phyloP scores from a whole-genome alignment of 37 sponge, comb jelly and placozoan species.

The Halichondria panicea region DNA sequence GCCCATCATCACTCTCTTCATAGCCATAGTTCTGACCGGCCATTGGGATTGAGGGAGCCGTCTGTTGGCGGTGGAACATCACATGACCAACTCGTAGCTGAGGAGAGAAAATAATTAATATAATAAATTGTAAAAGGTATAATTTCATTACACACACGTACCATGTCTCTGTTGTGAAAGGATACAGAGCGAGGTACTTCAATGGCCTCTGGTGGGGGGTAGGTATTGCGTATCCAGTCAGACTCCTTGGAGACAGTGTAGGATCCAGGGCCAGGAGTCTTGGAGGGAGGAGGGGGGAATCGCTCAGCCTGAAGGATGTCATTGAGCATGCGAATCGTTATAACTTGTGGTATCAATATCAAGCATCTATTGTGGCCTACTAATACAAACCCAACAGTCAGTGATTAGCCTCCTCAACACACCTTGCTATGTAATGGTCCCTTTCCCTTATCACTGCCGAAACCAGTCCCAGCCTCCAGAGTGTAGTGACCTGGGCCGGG shows the following conservation, averaged over 20 bases:
- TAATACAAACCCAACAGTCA: no score
- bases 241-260: slow-evolving; percentile 61
- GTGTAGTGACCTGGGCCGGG: slow-evolving; percentile 94
- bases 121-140: no score
- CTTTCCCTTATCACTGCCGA: slow-evolving; percentile 68
- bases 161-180: no score
- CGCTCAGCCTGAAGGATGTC: slow-evolving; percentile 47
- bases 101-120: background rate
- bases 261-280: slow-evolving; percentile 91
- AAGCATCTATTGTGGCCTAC: no score
- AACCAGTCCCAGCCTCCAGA: slow-evolving; percentile 9
- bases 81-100: slow-evolving; percentile 21
- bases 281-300: slow-evolving; percentile 46
- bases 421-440: slow-evolving; percentile 74
- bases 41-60: slow-evolving; percentile 92
- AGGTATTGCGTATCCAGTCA: slow-evolving; percentile 54
- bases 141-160: no score
- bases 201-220: slow-evolving; percentile 14
- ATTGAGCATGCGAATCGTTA: no score
- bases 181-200: background rate
- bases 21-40: slow-evolving; percentile 87
- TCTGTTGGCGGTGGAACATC: slow-evolving; percentile 64
- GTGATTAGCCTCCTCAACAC: background rate
- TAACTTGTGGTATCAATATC: no score
- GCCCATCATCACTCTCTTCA: slow-evolving; percentile 75